Percentiles rank a stretch among this genome's conserved stretches.
Evolutionary conservation across 1,140 invertebrate species (phyloP).

Genomic region (Achroia grisella): DNA sequence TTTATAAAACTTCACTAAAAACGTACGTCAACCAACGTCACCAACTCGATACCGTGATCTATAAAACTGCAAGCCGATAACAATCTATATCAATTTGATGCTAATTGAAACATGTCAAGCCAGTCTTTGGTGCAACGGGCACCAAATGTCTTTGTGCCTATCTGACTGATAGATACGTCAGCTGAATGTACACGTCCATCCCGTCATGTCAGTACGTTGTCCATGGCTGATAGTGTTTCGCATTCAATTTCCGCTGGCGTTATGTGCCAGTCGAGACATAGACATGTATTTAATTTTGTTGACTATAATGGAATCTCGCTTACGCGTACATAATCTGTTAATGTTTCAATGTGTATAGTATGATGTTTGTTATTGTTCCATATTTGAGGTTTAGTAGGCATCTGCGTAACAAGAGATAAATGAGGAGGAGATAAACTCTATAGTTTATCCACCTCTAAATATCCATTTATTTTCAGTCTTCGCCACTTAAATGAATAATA

Average conservation of each 20-base stretch:
- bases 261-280: constrained; percentile 29
- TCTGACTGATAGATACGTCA: constrained; percentile 53
- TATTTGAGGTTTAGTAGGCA: no score
- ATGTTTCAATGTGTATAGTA: no score
- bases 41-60: background rate
- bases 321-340: background rate
- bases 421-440: no score
- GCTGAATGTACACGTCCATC: constrained; percentile 27
- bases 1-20: no score
- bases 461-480: no score
- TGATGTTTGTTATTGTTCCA: no score
- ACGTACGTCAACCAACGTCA: no score
- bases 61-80: constrained; percentile 5
- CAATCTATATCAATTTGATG: background rate
- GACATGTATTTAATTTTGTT: constrained; percentile 28
- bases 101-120: constrained; percentile 48
- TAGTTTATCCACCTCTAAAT: no score
- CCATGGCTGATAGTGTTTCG: constrained; percentile 40
- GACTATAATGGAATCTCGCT: constrained; percentile 23
- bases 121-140: constrained; percentile 34
- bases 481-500: no score
- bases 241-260: constrained; percentile 55
- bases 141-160: constrained; percentile 44
- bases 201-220: constrained; percentile 25
- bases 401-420: no score